Evolutionary conservation across 2,113 vertebrate species (phyloP).

Genomic region (Odontesthes bonariensis): DNA sequence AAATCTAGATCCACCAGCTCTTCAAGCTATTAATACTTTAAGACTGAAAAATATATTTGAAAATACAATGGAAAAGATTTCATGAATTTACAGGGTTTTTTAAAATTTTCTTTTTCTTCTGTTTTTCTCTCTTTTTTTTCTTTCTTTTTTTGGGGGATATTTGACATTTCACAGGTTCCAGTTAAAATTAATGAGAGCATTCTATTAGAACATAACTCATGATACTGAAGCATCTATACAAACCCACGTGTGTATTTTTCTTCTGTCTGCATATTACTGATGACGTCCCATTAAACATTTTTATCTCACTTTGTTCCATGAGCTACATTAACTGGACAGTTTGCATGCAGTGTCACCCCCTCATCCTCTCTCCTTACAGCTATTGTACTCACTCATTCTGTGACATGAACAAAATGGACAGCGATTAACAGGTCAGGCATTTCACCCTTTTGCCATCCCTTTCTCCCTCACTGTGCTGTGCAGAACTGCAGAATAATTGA

Average conservation of each 20-base stretch:
- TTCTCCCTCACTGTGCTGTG: slow-evolving; percentile 40
- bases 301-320: slow-evolving; percentile 44
- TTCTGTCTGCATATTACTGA: slow-evolving; percentile 44
- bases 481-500: slow-evolving; percentile 68
- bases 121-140: neutral
- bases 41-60: slow-evolving; percentile 75
- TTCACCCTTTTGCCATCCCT: slow-evolving; percentile 21
- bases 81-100: slow-evolving; percentile 53
- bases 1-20: slow-evolving; percentile 69
- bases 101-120: too few relatives aligned
- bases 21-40: slow-evolving; percentile 77
- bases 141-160: slow-evolving; percentile 46
- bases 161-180: slow-evolving; percentile 74
- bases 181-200: slow-evolving; percentile 65
- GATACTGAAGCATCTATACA: slow-evolving; percentile 69
- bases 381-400: slow-evolving; percentile 26
- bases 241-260: slow-evolving; percentile 43
- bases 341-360: slow-evolving; percentile 46
- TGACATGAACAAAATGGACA: slow-evolving; percentile 64
- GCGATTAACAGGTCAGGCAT: slow-evolving; percentile 65
- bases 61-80: slow-evolving; percentile 65
- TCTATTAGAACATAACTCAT: slow-evolving; percentile 38
- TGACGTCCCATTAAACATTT: slow-evolving; percentile 43
- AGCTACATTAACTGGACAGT: slow-evolving; percentile 59
- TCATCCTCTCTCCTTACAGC: slow-evolving; percentile 26